These are phyloP conservation scores for Drosophila bocqueti DNA, from an alignment of 1,140 invertebrate species.

Conservation along the genomic window DNA sequence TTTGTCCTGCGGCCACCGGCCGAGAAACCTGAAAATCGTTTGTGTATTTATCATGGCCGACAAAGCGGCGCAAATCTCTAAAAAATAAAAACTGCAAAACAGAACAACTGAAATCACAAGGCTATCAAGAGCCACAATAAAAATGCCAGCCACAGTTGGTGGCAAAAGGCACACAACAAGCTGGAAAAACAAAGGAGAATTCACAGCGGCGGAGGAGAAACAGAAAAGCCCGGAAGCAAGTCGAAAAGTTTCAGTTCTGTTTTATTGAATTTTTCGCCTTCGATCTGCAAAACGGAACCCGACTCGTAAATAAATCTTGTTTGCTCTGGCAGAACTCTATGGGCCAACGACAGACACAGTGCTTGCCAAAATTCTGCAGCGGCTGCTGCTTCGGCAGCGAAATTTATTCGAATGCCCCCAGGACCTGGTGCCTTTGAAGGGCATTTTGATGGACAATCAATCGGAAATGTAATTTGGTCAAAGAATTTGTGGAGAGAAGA, in stretches of 20 bases:
- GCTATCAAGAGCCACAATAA: slow-evolving; percentile 76
- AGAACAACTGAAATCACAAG: slow-evolving; percentile 68
- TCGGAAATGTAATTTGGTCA: slow-evolving; percentile 34
- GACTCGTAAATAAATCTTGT: slow-evolving; percentile 47
- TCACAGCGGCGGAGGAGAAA: slow-evolving; percentile 2
- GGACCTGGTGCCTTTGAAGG: slow-evolving; percentile 15
- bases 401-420: slow-evolving; percentile 17
- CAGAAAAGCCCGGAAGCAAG: slow-evolving; percentile 49
- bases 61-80: slow-evolving; percentile 76
- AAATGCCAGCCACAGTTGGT: slow-evolving; percentile 80
- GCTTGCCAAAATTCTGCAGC: slow-evolving; percentile 35
- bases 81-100: neutral
- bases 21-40: slow-evolving; percentile 77
- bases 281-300: slow-evolving; percentile 62
- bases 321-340: slow-evolving; percentile 13
- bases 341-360: slow-evolving; percentile 47
- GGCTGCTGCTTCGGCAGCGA: neutral
- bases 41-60: slow-evolving; percentile 81
- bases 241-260: slow-evolving; percentile 54
- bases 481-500: neutral
- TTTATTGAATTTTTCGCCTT: slow-evolving; percentile 76
- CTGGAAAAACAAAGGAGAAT: slow-evolving; percentile 36
- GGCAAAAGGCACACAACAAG: slow-evolving; percentile 57
- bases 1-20: slow-evolving; percentile 76
- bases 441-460: slow-evolving; percentile 44